Conservation (phyloP, 2,888 invertebrate species). For the Plemyria rubiginata region DNA sequence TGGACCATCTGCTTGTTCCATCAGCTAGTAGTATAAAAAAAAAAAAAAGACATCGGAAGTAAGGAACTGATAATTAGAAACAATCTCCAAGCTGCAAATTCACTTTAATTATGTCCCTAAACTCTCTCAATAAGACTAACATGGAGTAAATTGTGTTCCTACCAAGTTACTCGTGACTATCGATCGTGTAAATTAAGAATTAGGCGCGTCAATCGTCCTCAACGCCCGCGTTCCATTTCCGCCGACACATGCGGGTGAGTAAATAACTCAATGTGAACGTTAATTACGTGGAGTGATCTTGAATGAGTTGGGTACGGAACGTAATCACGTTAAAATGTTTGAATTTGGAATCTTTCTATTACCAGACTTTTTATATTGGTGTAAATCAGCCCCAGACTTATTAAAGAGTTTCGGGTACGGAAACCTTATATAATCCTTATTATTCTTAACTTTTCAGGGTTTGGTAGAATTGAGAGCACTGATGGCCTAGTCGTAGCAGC, state of each 20-base stretch:
- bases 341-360: slow-evolving; percentile 55
- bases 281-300: slow-evolving; percentile 80
- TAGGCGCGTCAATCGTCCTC: slow-evolving; percentile 61
- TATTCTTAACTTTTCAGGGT: background rate
- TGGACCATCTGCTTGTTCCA: no score
- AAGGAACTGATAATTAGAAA: background rate
- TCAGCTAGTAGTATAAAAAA: no score
- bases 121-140: background rate
- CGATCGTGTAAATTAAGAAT: slow-evolving; percentile 41
- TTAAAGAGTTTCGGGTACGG: background rate
- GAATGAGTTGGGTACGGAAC: slow-evolving; percentile 67
- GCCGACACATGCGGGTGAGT: slow-evolving; percentile 76
- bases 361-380: background rate
- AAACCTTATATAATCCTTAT: background rate
- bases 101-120: background rate
- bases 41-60: no score
- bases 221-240: slow-evolving; percentile 61
- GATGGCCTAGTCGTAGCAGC: no score
- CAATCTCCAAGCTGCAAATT: background rate
- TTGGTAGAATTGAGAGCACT: no score
- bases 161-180: slow-evolving; percentile 30
- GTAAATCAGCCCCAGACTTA: background rate
- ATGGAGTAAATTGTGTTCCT: slow-evolving; percentile 6
- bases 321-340: slow-evolving; percentile 62
- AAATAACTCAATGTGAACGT: slow-evolving; percentile 79